Conservation (phyloP, 2,888 invertebrate species). For the Pediacus dermestoides region DNA sequence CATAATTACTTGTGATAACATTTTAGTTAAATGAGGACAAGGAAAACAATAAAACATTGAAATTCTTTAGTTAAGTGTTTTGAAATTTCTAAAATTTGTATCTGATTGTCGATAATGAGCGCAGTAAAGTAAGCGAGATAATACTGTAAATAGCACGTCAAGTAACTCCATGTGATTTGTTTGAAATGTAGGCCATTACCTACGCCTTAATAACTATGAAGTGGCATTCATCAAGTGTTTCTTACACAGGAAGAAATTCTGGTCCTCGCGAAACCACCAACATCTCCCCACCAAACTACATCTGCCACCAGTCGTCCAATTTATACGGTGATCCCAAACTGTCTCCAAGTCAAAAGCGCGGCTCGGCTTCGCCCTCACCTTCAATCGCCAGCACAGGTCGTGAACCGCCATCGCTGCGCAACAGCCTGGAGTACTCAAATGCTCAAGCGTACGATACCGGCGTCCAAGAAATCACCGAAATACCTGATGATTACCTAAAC, state of each 20-base stretch:
- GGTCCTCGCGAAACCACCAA: conserved; percentile 43
- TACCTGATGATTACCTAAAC: conserved; percentile 79
- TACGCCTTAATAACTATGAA: too few species aligned
- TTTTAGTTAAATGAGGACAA: too few species aligned
- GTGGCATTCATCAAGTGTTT: background rate
- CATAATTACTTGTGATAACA: too few species aligned
- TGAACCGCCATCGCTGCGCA: conserved; percentile 27
- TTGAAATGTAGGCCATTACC: too few species aligned
- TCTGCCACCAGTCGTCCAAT: conserved; percentile 37
- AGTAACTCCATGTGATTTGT: too few species aligned
- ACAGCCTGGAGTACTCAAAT: conserved; percentile 31
- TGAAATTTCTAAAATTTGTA: too few species aligned
- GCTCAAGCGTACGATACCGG: conserved; percentile 39
- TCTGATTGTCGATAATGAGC: too few species aligned
- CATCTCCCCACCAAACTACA: conserved; percentile 36
- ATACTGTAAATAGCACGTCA: too few species aligned
- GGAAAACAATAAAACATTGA: too few species aligned
- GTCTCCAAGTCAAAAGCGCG: conserved; percentile 41
- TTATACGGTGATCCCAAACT: conserved; percentile 41
- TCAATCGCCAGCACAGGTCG: conserved; percentile 38
- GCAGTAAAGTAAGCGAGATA: too few species aligned
- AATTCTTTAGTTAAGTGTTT: too few species aligned
- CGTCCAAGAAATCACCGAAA: conserved; percentile 73
- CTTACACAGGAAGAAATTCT: conserved; percentile 43
- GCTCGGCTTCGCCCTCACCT: conserved; percentile 44